Conservation (phyloP, 1,140 invertebrate genomes). For the Thalassaphorura encarpata region DNA sequence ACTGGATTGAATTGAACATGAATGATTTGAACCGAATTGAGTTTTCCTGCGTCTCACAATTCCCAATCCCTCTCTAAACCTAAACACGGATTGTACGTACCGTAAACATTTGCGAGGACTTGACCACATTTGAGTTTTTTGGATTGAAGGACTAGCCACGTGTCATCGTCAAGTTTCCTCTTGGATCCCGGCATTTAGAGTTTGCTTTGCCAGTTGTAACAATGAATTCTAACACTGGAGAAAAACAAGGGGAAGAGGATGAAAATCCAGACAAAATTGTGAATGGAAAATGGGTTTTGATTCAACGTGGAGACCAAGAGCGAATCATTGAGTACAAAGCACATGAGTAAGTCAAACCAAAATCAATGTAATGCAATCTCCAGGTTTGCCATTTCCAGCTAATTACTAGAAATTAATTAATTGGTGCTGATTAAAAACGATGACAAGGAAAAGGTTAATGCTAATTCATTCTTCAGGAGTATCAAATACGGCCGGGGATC, state of each 20-base stretch:
- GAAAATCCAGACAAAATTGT: constrained; percentile 7
- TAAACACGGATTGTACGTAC: constrained; percentile 10
- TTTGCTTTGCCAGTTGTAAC: neutral
- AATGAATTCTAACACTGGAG: constrained; percentile 1
- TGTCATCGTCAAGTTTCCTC: constrained; percentile 22
- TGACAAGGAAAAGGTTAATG: too few species aligned
- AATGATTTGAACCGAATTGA: neutral
- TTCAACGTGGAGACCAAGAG: constrained; percentile 18
- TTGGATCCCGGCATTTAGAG: constrained; percentile 24
- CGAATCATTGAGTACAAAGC: constrained; percentile 22
- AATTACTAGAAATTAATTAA: too few species aligned
- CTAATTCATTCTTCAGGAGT: constrained; percentile 5
- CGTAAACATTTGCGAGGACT: constrained; percentile 12
- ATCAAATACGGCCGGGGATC: constrained; percentile 21
- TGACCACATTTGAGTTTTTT: constrained; percentile 22
- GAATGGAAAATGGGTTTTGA: constrained; percentile 16
- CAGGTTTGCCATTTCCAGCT: too few species aligned
- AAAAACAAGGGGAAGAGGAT: neutral
- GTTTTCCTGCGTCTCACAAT: neutral
- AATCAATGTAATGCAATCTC: neutral
- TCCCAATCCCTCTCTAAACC: neutral
- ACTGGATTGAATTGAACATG: neutral
- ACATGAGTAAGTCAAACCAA: constrained; percentile 15
- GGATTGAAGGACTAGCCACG: constrained; percentile 20
- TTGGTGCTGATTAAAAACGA: too few species aligned